A percentile compares a stretch with the other conserved stretches of the same genome.
phyloP scores from a whole-genome alignment of 2,797 vertebrate species.

The Darevskia nairensis region DNA sequence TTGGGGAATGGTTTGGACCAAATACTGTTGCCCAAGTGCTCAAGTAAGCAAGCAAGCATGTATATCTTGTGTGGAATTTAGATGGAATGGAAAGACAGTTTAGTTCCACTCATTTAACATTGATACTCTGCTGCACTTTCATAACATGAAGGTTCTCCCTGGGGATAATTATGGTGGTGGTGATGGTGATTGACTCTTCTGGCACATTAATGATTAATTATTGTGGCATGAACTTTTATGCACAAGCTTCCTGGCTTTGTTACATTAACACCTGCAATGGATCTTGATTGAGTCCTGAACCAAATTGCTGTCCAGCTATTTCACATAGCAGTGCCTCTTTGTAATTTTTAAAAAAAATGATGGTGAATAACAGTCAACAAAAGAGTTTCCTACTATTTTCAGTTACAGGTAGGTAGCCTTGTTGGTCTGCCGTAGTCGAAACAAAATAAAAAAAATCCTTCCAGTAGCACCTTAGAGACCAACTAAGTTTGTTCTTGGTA shows the following conservation, averaged over 20 bases:
- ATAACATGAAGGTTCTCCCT: not conserved
- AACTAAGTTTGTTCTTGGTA: too few species aligned
- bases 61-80: not conserved
- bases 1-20: constrained; percentile 92
- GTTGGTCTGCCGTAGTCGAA: too few species aligned
- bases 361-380: too few species aligned
- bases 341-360: too few species aligned
- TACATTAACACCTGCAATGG: not conserved
- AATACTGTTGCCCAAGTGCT: constrained; percentile 91
- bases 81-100: not conserved
- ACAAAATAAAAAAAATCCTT: too few species aligned
- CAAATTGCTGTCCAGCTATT: not conserved
- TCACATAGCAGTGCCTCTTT: too few species aligned
- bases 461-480: too few species aligned
- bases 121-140: not conserved
- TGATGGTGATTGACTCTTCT: not conserved
- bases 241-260: not conserved
- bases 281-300: not conserved
- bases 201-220: not conserved
- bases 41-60: constrained; percentile 82
- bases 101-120: not conserved
- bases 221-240: too few species aligned
- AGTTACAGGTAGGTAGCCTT: too few species aligned
- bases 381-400: too few species aligned
- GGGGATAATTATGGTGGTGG: not conserved